Conservation (phyloP, 2,888 invertebrate species). For the Hoplodrina ambigua region DNA sequence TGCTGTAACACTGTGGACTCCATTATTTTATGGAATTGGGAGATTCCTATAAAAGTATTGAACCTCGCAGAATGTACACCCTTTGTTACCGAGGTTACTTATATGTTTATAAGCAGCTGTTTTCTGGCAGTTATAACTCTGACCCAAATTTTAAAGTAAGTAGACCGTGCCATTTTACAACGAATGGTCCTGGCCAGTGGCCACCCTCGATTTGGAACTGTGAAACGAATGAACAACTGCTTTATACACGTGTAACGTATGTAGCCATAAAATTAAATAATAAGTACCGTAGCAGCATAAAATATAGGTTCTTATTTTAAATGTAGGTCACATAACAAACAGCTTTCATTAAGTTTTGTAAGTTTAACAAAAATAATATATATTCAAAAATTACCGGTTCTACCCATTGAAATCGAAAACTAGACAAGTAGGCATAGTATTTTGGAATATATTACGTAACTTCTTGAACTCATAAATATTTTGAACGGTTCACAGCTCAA, state of each 20-base stretch:
- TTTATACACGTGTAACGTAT: neutral
- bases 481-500: slow-evolving; percentile 1
- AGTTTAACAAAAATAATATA: no score
- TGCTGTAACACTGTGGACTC: neutral
- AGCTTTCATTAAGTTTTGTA: neutral
- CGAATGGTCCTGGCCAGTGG: neutral
- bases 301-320: neutral
- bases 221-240: neutral
- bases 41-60: neutral
- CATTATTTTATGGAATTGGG: neutral
- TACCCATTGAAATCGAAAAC: slow-evolving; percentile 31
- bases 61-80: slow-evolving; percentile 23
- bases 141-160: slow-evolving; percentile 32
- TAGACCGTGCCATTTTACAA: slow-evolving; percentile 28
- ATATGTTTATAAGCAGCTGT: slow-evolving; percentile 18
- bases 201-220: neutral
- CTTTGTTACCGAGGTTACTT: slow-evolving; percentile 18
- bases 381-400: slow-evolving; percentile 22
- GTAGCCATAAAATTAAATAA: neutral
- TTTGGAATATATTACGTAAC: slow-evolving; percentile 17
- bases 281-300: neutral
- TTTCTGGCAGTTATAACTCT: slow-evolving; percentile 24
- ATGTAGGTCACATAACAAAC: slow-evolving; percentile 1
- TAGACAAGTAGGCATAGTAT: slow-evolving; percentile 11
- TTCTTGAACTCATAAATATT: slow-evolving; percentile 14